These are phyloP conservation scores for Rugalucina vietnamica DNA, from an alignment of 2,888 invertebrate species.

Conservation along the genomic window DNA sequence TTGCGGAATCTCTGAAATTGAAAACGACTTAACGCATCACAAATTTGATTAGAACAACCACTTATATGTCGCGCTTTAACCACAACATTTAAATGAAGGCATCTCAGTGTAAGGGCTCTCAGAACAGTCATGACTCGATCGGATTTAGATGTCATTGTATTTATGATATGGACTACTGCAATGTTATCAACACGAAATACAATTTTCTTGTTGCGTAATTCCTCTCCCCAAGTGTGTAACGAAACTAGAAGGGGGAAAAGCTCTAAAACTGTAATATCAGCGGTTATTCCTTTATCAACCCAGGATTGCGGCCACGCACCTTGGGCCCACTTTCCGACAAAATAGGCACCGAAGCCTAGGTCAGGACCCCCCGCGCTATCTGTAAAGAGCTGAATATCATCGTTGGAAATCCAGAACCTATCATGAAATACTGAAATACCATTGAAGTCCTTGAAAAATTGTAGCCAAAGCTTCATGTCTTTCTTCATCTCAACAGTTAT, in stretches of 20 bases:
- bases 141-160: conserved; percentile 30
- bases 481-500: neutral
- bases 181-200: conserved; percentile 20
- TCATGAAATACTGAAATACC: conserved; percentile 37
- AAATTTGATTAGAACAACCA: neutral
- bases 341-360: conserved; percentile 24
- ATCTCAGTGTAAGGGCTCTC: conserved; percentile 11
- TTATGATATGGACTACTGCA: conserved; percentile 21
- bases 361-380: conserved; percentile 21
- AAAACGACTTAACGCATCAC: conserved; percentile 20
- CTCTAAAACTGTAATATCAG: conserved; percentile 24
- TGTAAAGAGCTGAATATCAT: conserved; percentile 34
- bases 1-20: conserved; percentile 17
- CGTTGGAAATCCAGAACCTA: conserved; percentile 23
- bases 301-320: conserved; percentile 4
- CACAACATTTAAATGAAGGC: conserved; percentile 10
- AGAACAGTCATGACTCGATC: conserved; percentile 1
- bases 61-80: conserved; percentile 29
- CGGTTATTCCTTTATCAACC: neutral
- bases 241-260: conserved; percentile 31
- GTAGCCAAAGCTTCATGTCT: conserved; percentile 41
- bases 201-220: conserved; percentile 22
- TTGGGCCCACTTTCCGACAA: neutral
- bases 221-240: conserved; percentile 10
- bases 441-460: conserved; percentile 30